Conservation (phyloP, 2,888 invertebrate genomes). For the Parasteatoda lunata region DNA sequence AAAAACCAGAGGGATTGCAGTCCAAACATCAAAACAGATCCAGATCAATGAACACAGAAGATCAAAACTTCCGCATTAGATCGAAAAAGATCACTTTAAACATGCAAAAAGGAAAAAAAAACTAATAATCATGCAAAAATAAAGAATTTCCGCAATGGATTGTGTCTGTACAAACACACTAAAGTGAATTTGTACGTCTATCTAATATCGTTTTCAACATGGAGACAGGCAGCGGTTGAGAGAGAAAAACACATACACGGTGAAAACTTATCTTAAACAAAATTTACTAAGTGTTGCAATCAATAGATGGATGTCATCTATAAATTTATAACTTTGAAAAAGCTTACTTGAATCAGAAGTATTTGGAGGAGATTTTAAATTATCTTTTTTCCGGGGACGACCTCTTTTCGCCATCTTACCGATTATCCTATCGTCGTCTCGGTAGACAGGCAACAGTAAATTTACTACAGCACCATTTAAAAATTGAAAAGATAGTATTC, state of each 20-base stretch:
- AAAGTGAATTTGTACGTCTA: too few relatives aligned
- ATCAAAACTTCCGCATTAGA: neutral
- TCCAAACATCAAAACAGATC: slow-evolving; percentile 53
- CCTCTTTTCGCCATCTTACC: slow-evolving; percentile 49
- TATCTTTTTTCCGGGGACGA: slow-evolving; percentile 15
- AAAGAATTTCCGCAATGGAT: neutral
- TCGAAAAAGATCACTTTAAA: neutral
- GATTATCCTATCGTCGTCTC: neutral
- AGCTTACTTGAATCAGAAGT: slow-evolving; percentile 48
- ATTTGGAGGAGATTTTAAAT: slow-evolving; percentile 22
- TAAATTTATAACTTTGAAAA: neutral
- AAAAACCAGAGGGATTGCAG: slow-evolving; percentile 28
- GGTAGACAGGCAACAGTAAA: neutral
- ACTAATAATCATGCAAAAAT: neutral
- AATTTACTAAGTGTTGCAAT: neutral
- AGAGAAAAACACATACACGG: slow-evolving; percentile 6
- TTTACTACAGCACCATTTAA: neutral
- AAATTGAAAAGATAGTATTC: neutral
- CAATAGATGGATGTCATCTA: neutral
- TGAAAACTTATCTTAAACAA: neutral
- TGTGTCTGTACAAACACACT: too few relatives aligned
- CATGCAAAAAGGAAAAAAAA: neutral
- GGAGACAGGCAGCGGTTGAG: slow-evolving; percentile 33
- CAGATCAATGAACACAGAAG: neutral
- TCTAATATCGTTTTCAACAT: slow-evolving; percentile 26